Evolutionary conservation across 2,888 invertebrate species (phyloP).

Genomic region (Norana najaformis): DNA sequence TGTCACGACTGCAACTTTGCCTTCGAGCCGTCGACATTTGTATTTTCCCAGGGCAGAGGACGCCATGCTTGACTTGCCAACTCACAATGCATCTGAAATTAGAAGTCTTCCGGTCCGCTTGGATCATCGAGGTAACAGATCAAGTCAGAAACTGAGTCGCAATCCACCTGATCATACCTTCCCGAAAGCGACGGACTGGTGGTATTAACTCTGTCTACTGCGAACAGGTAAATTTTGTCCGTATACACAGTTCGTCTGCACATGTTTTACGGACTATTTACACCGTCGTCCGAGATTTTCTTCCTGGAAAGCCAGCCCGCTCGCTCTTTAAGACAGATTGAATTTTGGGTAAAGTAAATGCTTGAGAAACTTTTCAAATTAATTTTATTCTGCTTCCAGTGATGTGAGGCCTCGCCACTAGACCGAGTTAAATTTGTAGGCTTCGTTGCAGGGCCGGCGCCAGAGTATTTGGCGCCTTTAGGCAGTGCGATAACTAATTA

Average conservation of each 20-base stretch:
- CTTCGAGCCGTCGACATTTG: slow-evolving; percentile 45
- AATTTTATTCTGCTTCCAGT: too few relatives aligned
- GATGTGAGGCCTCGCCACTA: too few relatives aligned
- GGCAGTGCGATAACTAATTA: too few relatives aligned
- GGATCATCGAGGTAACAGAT: too few relatives aligned
- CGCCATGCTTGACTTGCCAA: neutral
- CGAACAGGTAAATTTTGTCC: neutral
- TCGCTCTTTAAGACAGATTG: too few relatives aligned
- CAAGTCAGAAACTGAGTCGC: neutral
- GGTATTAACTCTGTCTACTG: too few relatives aligned
- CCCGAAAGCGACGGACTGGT: neutral
- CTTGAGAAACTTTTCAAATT: too few relatives aligned
- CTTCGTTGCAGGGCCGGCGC: too few relatives aligned
- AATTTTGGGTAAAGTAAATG: too few relatives aligned
- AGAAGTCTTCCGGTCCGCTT: neutral
- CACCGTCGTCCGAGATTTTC: neutral
- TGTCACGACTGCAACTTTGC: slow-evolving; percentile 83
- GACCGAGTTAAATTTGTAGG: too few relatives aligned
- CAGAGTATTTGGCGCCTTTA: too few relatives aligned
- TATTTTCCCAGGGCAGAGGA: slow-evolving; percentile 28
- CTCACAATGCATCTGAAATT: neutral
- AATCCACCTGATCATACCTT: neutral
- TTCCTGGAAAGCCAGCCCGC: neutral
- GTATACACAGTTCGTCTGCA: neutral
- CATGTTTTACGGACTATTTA: neutral